Evolutionary conservation across 1,140 invertebrate genomes (phyloP), one percentile per base, ranked within the genome.

Genomic region (Meteorus sp.): DNA sequence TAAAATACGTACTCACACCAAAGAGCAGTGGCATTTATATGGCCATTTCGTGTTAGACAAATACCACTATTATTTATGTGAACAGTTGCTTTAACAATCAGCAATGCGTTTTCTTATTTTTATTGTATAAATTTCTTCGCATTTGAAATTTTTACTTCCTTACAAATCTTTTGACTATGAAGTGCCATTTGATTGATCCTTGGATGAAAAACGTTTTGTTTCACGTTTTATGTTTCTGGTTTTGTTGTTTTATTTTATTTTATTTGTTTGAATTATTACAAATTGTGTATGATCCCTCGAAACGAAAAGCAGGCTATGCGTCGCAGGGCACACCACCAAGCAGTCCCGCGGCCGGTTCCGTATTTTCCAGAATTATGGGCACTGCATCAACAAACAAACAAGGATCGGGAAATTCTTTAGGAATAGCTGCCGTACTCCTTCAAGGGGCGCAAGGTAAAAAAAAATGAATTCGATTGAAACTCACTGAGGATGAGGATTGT

Each of bases 401-500:
- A 52, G 66, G 62, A 64, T 68, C 65, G 37, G 68, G 66, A 37
- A 78, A 71, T 64, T 71, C 75, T 25, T 74, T 80, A 37, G 78
- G 78, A 65, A 68, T 81, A 55, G 74, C 77, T 65, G 78, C 79
- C 54, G 78, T 76, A 35, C 73, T 81, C 52, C 70, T 80, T 31
- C 79, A 80, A 63, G 75, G 78, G 51, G 74, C 75, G 50, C 77
- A 80, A 81, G 79, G 79, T 80, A 79, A 78, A 51, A 13, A 11
- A 25, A 4, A 6, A 9, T 35, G 13, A 52, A 17, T 52, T 43
- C 37, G 43, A 25, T 48, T 19, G 56, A 15, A 35, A 51, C 37
- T 52, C n/a, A n/a, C n/a, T n/a, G n/a, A n/a, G n/a, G n/a, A n/a
- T n/a, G n/a, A n/a, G n/a, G n/a, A n/a, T n/a, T n/a, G n/a, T n/a